Conservation (phyloP, 1,140 invertebrate species). For the Brachionus sp. region DNA sequence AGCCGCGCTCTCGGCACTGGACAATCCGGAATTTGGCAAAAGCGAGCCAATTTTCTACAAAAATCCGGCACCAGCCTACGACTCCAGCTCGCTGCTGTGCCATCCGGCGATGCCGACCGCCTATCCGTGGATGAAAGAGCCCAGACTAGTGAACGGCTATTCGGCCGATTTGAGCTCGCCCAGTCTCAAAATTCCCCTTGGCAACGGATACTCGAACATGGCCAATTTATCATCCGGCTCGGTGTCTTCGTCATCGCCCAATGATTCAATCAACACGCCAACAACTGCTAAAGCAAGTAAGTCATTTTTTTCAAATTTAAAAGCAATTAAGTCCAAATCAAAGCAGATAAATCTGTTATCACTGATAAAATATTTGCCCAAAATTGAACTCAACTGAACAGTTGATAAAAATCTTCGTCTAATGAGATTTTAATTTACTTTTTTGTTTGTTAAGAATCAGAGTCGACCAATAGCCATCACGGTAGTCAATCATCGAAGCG, state of each 20-base stretch:
- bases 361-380: neutral
- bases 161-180: neutral
- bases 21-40: neutral
- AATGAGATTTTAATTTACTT: slow-evolving; percentile 43
- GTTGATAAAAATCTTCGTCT: neutral
- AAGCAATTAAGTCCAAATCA: neutral
- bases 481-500: slow-evolving; percentile 55
- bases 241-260: slow-evolving; percentile 22
- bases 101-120: neutral
- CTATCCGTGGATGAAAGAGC: slow-evolving; percentile 31
- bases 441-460: slow-evolving; percentile 4
- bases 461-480: neutral
- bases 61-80: neutral
- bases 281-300: slow-evolving; percentile 41
- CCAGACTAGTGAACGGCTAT: neutral
- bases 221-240: slow-evolving; percentile 4
- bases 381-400: neutral
- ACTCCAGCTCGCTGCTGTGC: neutral
- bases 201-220: neutral
- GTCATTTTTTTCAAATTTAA: neutral
- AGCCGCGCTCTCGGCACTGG: neutral
- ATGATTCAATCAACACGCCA: slow-evolving; percentile 36
- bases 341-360: slow-evolving; percentile 24
- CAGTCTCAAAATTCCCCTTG: neutral
- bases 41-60: neutral